phyloP scores from a whole-genome alignment of 2,888 invertebrate species.

The Malachius bipustulatus region DNA sequence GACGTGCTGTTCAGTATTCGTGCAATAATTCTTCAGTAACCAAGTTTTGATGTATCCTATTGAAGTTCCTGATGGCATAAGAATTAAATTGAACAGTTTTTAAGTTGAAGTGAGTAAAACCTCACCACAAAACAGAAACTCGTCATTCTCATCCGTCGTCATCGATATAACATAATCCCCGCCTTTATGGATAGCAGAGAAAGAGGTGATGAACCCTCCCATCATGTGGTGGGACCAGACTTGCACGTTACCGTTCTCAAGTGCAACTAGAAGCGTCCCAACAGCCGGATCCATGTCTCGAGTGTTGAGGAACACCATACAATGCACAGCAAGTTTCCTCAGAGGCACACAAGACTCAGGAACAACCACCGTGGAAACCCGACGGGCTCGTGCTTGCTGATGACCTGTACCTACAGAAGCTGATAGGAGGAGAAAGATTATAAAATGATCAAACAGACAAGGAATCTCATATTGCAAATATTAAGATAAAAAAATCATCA shows the following conservation, averaged over 20 bases:
- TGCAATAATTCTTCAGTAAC: slow-evolving; percentile 57
- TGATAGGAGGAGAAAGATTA: too few species aligned
- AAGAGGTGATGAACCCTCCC: slow-evolving; percentile 59
- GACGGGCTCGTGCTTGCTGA: slow-evolving; percentile 22
- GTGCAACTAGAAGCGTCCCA: slow-evolving; percentile 58
- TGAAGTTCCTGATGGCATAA: slow-evolving; percentile 43
- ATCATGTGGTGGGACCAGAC: slow-evolving; percentile 71
- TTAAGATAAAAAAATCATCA: too few species aligned
- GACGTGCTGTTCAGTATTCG: slow-evolving; percentile 41
- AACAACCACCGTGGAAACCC: slow-evolving; percentile 37
- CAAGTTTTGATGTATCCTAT: slow-evolving; percentile 71
- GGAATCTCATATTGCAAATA: too few species aligned
- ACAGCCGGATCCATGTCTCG: slow-evolving; percentile 40
- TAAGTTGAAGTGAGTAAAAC: not conserved
- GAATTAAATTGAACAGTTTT: slow-evolving; percentile 5
- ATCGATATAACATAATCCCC: slow-evolving; percentile 58
- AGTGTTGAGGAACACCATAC: slow-evolving; percentile 53
- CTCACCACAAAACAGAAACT: slow-evolving; percentile 59
- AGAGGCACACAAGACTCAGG: slow-evolving; percentile 35
- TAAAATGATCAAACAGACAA: too few species aligned
- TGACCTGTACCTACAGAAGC: slow-evolving; percentile 6
- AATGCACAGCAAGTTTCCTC: slow-evolving; percentile 48
- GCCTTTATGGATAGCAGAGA: slow-evolving; percentile 54
- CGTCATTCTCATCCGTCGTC: slow-evolving; percentile 56
- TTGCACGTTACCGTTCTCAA: slow-evolving; percentile 67